These are phyloP conservation scores for Chrysomela aeneicollis DNA, from an alignment of 2,888 invertebrate genomes.

Conservation along the genomic window DNA sequence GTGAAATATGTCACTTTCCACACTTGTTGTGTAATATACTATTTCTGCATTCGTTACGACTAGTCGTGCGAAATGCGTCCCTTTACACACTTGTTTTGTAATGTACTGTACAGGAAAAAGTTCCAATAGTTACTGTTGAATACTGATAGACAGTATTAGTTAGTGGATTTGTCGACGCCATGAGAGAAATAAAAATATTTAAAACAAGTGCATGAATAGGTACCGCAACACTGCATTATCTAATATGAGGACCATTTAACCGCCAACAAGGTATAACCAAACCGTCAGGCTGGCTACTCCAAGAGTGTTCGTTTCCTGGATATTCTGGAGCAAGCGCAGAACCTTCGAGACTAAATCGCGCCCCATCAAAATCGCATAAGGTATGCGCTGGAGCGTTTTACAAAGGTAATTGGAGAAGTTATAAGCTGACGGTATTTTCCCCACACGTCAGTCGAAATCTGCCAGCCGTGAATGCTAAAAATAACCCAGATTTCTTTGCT, in stretches of 20 bases:
- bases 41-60: too few species aligned
- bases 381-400: slow-evolving; percentile 45
- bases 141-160: too few species aligned
- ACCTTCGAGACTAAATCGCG: slow-evolving; percentile 24
- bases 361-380: slow-evolving; percentile 49
- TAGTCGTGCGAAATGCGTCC: too few species aligned
- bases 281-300: slow-evolving; percentile 5
- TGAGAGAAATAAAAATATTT: too few species aligned
- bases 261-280: slow-evolving; percentile 4
- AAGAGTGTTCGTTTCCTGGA: slow-evolving; percentile 9
- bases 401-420: slow-evolving; percentile 45
- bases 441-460: slow-evolving; percentile 49
- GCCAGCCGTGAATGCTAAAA: slow-evolving; percentile 52
- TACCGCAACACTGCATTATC: too few species aligned
- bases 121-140: too few species aligned
- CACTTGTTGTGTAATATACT: too few species aligned
- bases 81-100: too few species aligned
- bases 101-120: too few species aligned
- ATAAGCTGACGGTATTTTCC: slow-evolving; percentile 42
- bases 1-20: too few species aligned
- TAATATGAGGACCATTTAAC: slow-evolving; percentile 15
- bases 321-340: slow-evolving; percentile 1
- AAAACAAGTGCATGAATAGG: too few species aligned
- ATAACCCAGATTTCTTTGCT: slow-evolving; percentile 57
- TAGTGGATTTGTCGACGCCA: too few species aligned